Base-by-base conservation (phyloP, 1,140 invertebrate species). In the Acromyrmex charruanus region DNA sequence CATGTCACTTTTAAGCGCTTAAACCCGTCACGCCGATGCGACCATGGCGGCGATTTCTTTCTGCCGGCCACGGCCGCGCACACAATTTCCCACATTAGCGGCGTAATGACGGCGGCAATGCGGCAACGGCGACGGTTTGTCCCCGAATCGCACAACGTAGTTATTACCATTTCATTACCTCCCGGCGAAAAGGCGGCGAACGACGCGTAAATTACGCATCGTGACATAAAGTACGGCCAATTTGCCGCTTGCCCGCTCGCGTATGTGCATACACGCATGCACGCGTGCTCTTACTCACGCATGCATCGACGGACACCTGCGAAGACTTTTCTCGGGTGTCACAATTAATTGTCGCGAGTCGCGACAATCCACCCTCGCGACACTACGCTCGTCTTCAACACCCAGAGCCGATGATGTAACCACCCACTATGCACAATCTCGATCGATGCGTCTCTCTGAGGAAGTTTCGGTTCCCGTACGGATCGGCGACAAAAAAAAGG, bases 101-200 rank as follows among this genome's bases (percentile, higher is more conserved):
- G 35, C 74, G 74, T 90, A 90, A 90, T 88, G 49, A 39, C 68
- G 53, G 53, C 63, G 39, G 49, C 61, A 28, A 44, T 44, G 39
- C 77, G 39, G 53, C n/a, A 14, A 35, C 72, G 69, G 82, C 85
- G 77, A 59, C 53, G 39, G 65, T 61, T 85, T 77, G 89, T 87
- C 85, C 88, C 88, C 89, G 85, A 90, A 90, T 90, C 88, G 79
- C 79, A 44, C 39, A 89, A 90, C 89, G 75, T 90, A 85, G 85
- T 90, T 89, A 90, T 90, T 90, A 89, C 89, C 89, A 90, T 90
- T 90, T 90, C 85, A 90, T 89, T 89, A 90, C 88, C 84, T 89
- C 77, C 63, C 84, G 85, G 88, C 88, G 85, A 85, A 86, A 79
- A 81, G 72, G 89, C 86, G 85, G 88, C 72, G 85, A 81, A 69